Evolutionary conservation across 1,140 invertebrate species (phyloP).

Genomic region (Procambarus virginalis): DNA sequence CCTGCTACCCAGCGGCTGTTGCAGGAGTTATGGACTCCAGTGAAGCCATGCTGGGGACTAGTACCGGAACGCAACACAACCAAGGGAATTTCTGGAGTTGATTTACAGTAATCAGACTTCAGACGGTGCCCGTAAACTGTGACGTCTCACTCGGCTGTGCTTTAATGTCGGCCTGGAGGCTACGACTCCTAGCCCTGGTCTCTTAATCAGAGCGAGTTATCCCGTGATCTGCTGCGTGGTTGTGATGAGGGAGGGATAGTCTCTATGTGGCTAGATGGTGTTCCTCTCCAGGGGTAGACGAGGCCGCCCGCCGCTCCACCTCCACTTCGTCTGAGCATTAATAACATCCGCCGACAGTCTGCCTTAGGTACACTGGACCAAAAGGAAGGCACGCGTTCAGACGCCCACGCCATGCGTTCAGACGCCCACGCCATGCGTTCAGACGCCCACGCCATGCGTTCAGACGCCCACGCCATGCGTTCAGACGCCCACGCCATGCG

Average conservation of each 20-base stretch:
- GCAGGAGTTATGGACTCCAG: slow-evolving; percentile 12
- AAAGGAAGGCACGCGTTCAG: background rate
- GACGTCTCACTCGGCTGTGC: slow-evolving; percentile 28
- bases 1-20: background rate
- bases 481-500: background rate
- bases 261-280: slow-evolving; percentile 13
- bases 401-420: background rate
- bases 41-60: slow-evolving; percentile 25
- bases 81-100: slow-evolving; percentile 21
- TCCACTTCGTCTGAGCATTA: slow-evolving; percentile 36
- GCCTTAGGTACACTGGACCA: slow-evolving; percentile 30
- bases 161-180: slow-evolving; percentile 24
- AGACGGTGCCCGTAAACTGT: slow-evolving; percentile 36
- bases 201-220: slow-evolving; percentile 35
- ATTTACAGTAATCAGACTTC: slow-evolving; percentile 49
- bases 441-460: background rate
- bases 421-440: background rate
- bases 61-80: slow-evolving; percentile 28
- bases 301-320: slow-evolving; percentile 18
- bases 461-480: background rate
- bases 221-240: slow-evolving; percentile 3
- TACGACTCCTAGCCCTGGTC: slow-evolving; percentile 25
- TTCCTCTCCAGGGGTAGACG: background rate
- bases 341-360: slow-evolving; percentile 29
- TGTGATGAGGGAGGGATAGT: background rate